Base-by-base conservation (phyloP, 2,888 invertebrate genomes). In the Notodonta ziczac region DNA sequence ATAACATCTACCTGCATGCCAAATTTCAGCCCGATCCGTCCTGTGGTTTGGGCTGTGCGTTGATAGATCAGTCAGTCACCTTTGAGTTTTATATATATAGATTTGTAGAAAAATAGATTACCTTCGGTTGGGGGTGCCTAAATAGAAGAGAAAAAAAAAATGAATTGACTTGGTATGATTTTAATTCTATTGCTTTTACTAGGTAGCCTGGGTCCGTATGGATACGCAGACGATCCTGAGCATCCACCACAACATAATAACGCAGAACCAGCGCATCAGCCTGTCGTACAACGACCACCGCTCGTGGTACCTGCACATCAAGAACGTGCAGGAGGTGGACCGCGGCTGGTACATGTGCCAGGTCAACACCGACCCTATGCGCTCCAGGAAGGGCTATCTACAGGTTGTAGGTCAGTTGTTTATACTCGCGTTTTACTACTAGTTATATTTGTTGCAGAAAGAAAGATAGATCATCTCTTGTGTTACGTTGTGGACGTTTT, bases 171-270 rank as follows among this genome's bases (percentile, higher is more conserved):
- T 2, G 24, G 14, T 51, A 24, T 42, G 10, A 10, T 42, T 42
- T 42, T 42, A 32, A 6, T 32, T 35, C 35, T 13, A 3, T 32
- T 39, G 1, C 35, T 59, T 16, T 62, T 67, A 70, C 24, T 73
- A 98, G 98, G 97, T 98, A 69, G 98, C 98, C 70, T 98, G 98
- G 98, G 98, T 98, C 16, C 95, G 98, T 46, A 97, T 98, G 80
- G 98, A 98, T 83, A 98, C 98, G 0, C 98, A 98, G 89, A 98
- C 98, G 4, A 98, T 98, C 80, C 94, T 98, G 62, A 98, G 98
- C 65, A 98, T 98, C 81, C 98, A 98, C 85, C 97, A 97, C 87
- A 97, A 97, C 85, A 97, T 98, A 72, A 98, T 98, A 84, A 97
- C 98, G 39, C 97, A 98, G 87, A 98, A 98, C 89, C 96, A 97